Evolutionary conservation across 2,797 vertebrate species (phyloP).

Genomic region (Uromys caudimaculatus): DNA sequence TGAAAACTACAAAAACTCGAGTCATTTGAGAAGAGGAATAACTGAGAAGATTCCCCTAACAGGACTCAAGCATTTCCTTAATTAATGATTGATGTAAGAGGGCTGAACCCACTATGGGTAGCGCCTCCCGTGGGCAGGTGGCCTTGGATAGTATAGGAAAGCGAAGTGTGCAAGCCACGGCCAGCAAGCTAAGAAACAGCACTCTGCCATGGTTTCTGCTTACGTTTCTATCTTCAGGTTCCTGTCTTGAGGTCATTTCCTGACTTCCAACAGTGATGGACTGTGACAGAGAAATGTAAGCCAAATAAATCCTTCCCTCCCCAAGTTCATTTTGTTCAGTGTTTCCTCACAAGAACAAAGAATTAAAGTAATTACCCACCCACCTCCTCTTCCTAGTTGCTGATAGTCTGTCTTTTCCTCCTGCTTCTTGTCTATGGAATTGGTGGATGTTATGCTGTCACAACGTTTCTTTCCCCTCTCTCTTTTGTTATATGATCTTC

Average conservation of each 20-base stretch:
- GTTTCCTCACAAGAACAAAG: neutral
- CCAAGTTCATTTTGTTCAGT: neutral
- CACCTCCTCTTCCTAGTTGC: neutral
- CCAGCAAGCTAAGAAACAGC: neutral
- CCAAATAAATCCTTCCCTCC: neutral
- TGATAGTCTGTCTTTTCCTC: neutral
- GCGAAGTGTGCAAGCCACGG: too few relatives aligned
- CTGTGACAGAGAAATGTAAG: neutral
- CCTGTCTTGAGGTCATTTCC: neutral
- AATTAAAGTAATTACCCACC: neutral
- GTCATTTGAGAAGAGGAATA: neutral
- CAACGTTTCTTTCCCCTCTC: neutral
- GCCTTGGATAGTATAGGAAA: too few relatives aligned
- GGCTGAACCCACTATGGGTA: neutral
- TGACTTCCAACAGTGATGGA: neutral
- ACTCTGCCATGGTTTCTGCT: neutral
- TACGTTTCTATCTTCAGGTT: neutral
- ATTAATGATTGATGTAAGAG: neutral
- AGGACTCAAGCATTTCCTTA: neutral
- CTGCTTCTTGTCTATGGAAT: neutral
- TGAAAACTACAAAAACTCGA: neutral
- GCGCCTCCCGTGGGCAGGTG: neutral
- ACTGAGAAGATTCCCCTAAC: neutral
- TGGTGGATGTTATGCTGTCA: neutral
- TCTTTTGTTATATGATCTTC: neutral